Evolutionary conservation across 1,140 invertebrate genomes (phyloP).

Genomic region (Drosophila mauritiana): DNA sequence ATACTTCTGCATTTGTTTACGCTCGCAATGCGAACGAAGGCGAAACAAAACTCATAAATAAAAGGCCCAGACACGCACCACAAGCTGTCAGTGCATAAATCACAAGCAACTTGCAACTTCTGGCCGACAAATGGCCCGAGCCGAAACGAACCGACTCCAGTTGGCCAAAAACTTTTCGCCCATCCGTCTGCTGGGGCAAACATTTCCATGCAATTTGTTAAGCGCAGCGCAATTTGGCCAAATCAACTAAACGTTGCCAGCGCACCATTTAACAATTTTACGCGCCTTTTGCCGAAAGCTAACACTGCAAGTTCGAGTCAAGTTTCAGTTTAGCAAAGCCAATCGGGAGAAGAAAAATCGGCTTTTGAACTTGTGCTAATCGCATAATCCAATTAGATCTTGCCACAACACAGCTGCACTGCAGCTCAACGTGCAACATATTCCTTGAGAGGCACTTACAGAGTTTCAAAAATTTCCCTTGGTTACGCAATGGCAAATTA

Average conservation of each 20-base stretch:
- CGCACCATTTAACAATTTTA: conserved; percentile 73
- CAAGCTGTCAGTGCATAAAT: conserved; percentile 76
- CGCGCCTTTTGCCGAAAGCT: conserved; percentile 13
- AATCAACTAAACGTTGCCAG: conserved; percentile 66
- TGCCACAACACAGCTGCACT: conserved; percentile 10
- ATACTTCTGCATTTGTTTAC: conserved; percentile 45
- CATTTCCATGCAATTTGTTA: conserved; percentile 62
- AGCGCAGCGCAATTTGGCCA: conserved; percentile 54
- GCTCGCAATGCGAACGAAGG: conserved; percentile 44
- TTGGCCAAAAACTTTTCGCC: conserved; percentile 46
- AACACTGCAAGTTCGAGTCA: conserved; percentile 6
- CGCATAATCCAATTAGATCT: conserved; percentile 68
- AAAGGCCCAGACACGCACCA: conserved; percentile 65
- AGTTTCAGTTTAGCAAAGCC: conserved; percentile 2
- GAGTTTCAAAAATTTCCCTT: conserved; percentile 26
- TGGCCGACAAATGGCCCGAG: conserved; percentile 52
- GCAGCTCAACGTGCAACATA: background rate
- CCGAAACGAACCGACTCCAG: background rate
- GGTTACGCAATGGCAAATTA: conserved; percentile 25
- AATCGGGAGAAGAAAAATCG: conserved; percentile 5
- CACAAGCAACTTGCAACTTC: conserved; percentile 61
- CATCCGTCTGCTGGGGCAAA: conserved; percentile 37
- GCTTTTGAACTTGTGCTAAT: conserved; percentile 53
- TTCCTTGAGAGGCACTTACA: conserved; percentile 9
- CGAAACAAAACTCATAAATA: conserved; percentile 70